Evolutionary conservation across 35 echinoderm and acorn worm species (phyloP).

Genomic region (Amphiura filiformis): DNA sequence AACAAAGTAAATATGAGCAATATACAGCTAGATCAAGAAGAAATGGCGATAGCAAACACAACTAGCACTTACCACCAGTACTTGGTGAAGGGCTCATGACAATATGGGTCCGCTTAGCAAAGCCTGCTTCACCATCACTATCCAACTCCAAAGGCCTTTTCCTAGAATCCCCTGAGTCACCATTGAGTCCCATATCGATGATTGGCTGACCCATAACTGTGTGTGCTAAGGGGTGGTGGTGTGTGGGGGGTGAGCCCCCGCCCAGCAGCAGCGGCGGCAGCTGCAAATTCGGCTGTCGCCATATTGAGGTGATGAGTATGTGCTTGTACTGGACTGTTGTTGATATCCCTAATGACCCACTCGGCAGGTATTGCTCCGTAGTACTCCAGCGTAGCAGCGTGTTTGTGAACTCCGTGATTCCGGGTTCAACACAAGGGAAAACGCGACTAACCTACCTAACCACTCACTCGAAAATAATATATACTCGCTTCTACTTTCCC

Average conservation of each 20-base stretch:
- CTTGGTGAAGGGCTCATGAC: background rate
- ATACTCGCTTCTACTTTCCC: background rate
- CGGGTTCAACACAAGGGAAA: background rate
- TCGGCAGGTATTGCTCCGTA: background rate
- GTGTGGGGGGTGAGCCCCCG: conserved; percentile 19
- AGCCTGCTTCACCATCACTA: conserved; percentile 50
- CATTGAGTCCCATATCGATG: conserved; percentile 90
- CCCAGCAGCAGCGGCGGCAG: conserved; percentile 35
- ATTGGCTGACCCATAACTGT: conserved; percentile 76
- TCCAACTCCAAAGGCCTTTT: conserved; percentile 92
- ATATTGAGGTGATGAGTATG: conserved; percentile 48
- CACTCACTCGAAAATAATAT: background rate
- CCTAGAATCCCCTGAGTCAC: conserved; percentile 77
- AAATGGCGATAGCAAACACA: background rate
- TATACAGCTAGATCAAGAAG: no score
- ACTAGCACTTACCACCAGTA: background rate
- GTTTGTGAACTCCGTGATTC: background rate
- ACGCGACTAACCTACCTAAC: background rate
- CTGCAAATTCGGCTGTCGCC: conserved; percentile 88
- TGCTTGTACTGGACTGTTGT: background rate
- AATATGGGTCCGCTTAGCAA: conserved; percentile 42
- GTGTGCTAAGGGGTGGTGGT: conserved; percentile 48
- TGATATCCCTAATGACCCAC: background rate
- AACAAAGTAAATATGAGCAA: background rate
- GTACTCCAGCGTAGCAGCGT: background rate